phyloP scores from a whole-genome alignment of 1,140 invertebrate species.

The Sminthurides bifidus region DNA sequence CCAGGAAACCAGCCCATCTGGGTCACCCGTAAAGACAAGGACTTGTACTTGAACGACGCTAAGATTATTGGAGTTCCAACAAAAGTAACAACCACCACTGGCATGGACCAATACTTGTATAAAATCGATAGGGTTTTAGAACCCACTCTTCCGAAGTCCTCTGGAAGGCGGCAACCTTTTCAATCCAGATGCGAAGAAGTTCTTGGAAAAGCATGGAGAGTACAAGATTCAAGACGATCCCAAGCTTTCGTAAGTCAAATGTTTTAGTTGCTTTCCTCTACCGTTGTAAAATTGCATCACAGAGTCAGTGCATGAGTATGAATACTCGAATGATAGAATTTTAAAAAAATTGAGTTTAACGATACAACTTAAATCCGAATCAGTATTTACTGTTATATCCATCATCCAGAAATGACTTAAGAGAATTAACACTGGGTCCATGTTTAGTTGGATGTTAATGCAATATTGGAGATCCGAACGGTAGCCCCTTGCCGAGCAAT shows the following conservation, averaged over 20 bases:
- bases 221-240: conserved; percentile 19
- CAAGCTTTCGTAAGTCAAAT: conserved; percentile 17
- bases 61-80: conserved; percentile 9
- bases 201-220: conserved; percentile 16
- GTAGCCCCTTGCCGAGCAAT: too few relatives aligned
- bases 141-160: conserved; percentile 20
- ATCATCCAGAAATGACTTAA: too few relatives aligned
- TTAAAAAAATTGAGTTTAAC: too few relatives aligned
- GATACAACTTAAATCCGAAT: too few relatives aligned
- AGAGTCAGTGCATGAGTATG: too few relatives aligned
- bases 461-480: too few relatives aligned
- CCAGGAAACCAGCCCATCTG: conserved; percentile 31
- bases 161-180: conserved; percentile 13
- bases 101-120: conserved; percentile 26
- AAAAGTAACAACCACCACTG: conserved; percentile 10
- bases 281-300: too few relatives aligned
- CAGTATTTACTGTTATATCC: too few relatives aligned
- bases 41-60: conserved; percentile 30
- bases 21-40: conserved; percentile 19
- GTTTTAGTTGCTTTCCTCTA: background rate
- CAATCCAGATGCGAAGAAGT: conserved; percentile 29
- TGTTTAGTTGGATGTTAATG: too few relatives aligned
- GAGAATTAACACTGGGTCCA: too few relatives aligned
- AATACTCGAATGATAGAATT: too few relatives aligned
- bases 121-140: conserved; percentile 29